Evolutionary conservation across 2,888 invertebrate genomes (phyloP).

Genomic region (Hydraecia micacea): DNA sequence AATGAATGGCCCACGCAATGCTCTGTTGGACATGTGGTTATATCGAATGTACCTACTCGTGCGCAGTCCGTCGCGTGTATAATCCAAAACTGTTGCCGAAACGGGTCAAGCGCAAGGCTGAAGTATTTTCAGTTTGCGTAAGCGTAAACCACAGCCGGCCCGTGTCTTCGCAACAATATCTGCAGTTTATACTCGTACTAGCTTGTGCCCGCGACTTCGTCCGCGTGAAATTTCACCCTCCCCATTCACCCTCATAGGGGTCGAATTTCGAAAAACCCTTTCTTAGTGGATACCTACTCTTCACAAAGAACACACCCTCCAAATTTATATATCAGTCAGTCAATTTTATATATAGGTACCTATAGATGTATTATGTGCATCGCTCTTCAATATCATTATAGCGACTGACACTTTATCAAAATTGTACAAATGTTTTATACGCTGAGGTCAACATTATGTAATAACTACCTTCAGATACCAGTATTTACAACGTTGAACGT

Average conservation of each 20-base stretch:
- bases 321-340: no score
- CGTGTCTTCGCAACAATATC: conserved; percentile 54
- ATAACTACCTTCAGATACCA: background rate
- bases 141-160: conserved; percentile 57
- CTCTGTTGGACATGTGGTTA: conserved; percentile 43
- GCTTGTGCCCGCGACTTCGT: no score
- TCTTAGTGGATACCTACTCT: no score
- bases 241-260: no score
- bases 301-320: no score
- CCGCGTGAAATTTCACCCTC: no score
- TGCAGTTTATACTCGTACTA: conserved; percentile 26
- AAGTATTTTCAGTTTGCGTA: conserved; percentile 71
- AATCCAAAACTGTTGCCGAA: conserved; percentile 58
- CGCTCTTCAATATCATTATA: conserved; percentile 15
- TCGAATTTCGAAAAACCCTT: no score
- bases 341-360: no score
- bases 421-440: background rate
- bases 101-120: conserved; percentile 79
- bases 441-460: background rate
- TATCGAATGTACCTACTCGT: conserved; percentile 26
- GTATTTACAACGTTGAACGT: conserved; percentile 13
- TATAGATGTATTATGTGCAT: conserved; percentile 4
- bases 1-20: conserved; percentile 13
- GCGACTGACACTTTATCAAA: background rate
- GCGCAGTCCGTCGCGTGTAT: conserved; percentile 36